A percentile compares a stretch with the other conserved stretches of the same genome.
These are phyloP conservation scores for Petaurus breviceps DNA, from an alignment of 2,113 vertebrate genomes.

Conservation along the genomic window DNA sequence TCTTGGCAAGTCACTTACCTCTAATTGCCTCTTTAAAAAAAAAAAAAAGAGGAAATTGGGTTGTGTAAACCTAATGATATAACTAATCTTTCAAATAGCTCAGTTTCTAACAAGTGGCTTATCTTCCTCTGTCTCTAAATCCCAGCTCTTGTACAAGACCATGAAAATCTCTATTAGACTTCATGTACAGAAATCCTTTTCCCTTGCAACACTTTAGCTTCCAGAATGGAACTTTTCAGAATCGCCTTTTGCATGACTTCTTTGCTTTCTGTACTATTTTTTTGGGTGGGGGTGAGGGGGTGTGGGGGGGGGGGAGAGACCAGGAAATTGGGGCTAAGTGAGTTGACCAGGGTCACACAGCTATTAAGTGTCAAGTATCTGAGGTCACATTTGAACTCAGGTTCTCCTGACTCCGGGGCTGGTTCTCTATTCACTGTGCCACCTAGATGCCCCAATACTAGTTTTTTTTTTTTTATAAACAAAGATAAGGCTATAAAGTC, in stretches of 20 bases:
- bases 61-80: neutral
- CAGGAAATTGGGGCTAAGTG: no score
- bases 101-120: neutral
- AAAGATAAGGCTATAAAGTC: neutral
- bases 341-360: neutral
- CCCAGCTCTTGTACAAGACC: neutral
- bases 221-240: neutral
- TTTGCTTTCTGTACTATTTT: neutral
- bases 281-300: no score
- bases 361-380: neutral
- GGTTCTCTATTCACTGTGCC: no score
- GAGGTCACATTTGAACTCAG: neutral
- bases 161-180: neutral
- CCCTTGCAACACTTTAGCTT: neutral
- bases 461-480: no score
- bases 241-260: rapidly evolving
- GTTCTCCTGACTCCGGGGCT: no score
- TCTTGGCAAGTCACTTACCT: neutral
- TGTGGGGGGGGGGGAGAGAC: no score
- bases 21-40: neutral
- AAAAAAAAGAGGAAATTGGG: neutral
- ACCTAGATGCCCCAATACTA: no score
- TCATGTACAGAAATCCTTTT: rapidly evolving
- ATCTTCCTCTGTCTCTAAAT: neutral
- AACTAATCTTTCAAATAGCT: neutral